Base-by-base conservation (phyloP, 1,140 invertebrate species). In the Leguminivora glycinivorella region DNA sequence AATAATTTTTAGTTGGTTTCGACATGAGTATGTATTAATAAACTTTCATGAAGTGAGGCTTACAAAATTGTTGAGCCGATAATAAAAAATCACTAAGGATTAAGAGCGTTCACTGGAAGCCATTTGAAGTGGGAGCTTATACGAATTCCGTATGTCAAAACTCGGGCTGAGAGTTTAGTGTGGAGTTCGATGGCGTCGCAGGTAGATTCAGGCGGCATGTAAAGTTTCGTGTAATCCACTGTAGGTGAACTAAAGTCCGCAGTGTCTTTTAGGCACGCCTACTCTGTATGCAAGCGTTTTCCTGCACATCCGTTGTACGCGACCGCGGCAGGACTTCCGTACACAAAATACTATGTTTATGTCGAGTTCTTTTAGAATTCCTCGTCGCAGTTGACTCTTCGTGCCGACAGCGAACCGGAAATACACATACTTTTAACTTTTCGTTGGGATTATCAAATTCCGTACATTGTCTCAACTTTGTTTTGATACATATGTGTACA, bases 211-310 rank as follows among this genome's bases (percentile, higher is more conserved):
- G 82, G 83, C 86, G 83, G 83, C 82, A 89, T 85, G 83, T 84
- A 87, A 87, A 84, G 84, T 88, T 89, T 85, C 82, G 84, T 86
- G 81, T 89, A 88, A 88, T 88, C 84, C 83, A 70, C 71, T 81
- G 83, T 88, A 84, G 82, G 83, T 84, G 80, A 81, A 85, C 80
- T 85, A 81, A 83, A 90, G 83, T 86, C 89, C 82, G 86, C 83
- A 89, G 83, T 90, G 84, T 91, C 85, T 91, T 90, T 91, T 89
- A 89, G 85, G 87, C 83, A 83, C 83, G 87, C 80, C 85, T 90
- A 87, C 83, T 91, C 84, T 87, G 88, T 88, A 91, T 91, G 89
- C 89, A 88, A 89, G 84, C 84, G 84, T 84, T 88, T 88, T 82
- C 83, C 86, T 86, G 81, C 80, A 89, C 82, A 90, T 90, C 86